Evolutionary conservation across 2,888 invertebrate species (phyloP).

Genomic region (Chymomyza procnemis): DNA sequence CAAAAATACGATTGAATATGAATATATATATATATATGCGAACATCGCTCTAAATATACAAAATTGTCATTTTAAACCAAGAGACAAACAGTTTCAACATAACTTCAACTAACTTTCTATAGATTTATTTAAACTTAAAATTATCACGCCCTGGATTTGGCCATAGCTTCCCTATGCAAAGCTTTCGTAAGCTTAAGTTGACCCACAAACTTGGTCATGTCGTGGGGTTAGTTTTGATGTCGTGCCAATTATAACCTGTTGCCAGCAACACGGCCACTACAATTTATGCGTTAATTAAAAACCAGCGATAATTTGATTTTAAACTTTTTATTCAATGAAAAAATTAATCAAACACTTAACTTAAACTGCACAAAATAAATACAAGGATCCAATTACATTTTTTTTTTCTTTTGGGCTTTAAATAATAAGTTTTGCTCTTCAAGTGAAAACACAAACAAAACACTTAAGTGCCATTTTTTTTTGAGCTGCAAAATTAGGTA

Average conservation of each 20-base stretch:
- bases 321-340: constrained; percentile 5
- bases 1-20: no score
- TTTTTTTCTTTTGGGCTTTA: not conserved
- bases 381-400: constrained; percentile 30
- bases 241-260: not conserved
- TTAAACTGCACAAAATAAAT: constrained; percentile 29
- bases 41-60: no score
- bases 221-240: not conserved
- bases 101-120: not conserved
- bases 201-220: not conserved
- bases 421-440: no score
- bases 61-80: no score
- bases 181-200: not conserved
- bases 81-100: no score
- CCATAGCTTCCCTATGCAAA: not conserved
- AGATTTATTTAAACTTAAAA: not conserved
- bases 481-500: not conserved
- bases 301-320: not conserved
- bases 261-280: not conserved
- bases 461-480: not conserved
- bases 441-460: not conserved
- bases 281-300: not conserved
- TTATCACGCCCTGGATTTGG: not conserved
- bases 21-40: no score
- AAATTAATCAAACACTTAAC: constrained; percentile 5